A percentile compares a stretch with the other conserved stretches of the same genome.
Evolutionary conservation across 2,113 vertebrate genomes (phyloP).

Genomic region (Emydocephalus ijimae): DNA sequence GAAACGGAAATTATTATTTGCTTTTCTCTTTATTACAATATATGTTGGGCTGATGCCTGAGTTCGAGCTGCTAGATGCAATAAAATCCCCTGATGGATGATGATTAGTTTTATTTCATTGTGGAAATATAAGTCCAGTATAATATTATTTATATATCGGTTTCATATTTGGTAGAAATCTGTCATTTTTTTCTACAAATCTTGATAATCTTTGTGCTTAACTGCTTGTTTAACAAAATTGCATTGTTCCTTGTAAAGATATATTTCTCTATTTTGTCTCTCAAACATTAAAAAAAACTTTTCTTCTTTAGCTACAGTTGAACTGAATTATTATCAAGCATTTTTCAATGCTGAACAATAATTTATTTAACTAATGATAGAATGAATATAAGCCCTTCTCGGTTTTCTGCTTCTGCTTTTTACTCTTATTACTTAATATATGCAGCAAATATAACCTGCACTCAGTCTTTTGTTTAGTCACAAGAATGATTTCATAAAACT

Average conservation of each 20-base stretch:
- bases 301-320: not conserved
- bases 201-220: not conserved
- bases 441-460: not conserved
- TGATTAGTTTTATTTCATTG: not conserved
- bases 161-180: not conserved
- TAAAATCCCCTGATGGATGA: not conserved
- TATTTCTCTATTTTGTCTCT: not conserved
- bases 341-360: not conserved
- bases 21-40: not conserved
- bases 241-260: not conserved
- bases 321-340: not conserved
- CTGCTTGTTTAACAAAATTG: not conserved
- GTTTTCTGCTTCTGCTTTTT: not conserved
- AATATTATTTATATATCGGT: not conserved
- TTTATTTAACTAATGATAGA: not conserved
- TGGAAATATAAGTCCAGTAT: not conserved
- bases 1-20: not conserved
- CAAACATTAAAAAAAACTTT: not conserved
- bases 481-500: not conserved
- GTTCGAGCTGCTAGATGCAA: not conserved
- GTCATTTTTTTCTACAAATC: not conserved
- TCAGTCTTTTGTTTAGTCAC: not conserved
- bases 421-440: not conserved
- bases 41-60: not conserved
- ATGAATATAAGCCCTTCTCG: not conserved